A percentile compares a stretch with the other conserved stretches of the same genome.
These are phyloP conservation scores for Calliopsis andreniformis DNA, from an alignment of 1,140 invertebrate species.

Conservation along the genomic window DNA sequence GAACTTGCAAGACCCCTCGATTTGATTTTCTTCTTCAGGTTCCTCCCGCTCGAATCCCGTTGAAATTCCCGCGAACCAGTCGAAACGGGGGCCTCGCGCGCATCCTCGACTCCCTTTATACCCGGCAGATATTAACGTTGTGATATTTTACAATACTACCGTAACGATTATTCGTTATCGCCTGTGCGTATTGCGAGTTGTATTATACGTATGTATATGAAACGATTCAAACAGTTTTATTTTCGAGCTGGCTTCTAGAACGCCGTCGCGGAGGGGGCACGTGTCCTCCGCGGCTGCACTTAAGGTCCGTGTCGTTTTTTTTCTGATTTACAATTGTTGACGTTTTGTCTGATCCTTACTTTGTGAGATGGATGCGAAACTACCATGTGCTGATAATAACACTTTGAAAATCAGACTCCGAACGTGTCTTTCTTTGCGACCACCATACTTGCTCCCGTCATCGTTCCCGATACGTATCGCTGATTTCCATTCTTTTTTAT, in stretches of 20 bases:
- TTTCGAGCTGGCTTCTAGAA: slow-evolving; percentile 14
- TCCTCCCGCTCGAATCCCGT: slow-evolving; percentile 32
- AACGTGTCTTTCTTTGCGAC: neutral
- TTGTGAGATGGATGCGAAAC: slow-evolving; percentile 75
- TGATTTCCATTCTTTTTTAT: too few species aligned
- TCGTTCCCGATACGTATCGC: too few species aligned
- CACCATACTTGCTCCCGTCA: neutral
- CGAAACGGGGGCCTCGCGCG: neutral
- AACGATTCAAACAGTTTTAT: slow-evolving; percentile 39
- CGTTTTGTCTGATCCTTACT: slow-evolving; percentile 69
- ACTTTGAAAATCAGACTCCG: slow-evolving; percentile 70
- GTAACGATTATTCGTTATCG: slow-evolving; percentile 65
- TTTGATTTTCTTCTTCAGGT: slow-evolving; percentile 11
- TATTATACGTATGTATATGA: slow-evolving; percentile 38
- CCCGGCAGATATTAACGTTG: slow-evolving; percentile 74
- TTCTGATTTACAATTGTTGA: slow-evolving; percentile 71
- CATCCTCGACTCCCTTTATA: neutral
- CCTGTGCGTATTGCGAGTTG: slow-evolving; percentile 64
- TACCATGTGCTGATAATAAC: slow-evolving; percentile 80
- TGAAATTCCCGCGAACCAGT: too few species aligned
- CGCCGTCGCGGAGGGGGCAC: slow-evolving; percentile 4
- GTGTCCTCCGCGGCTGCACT: neutral
- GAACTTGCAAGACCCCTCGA: too few species aligned
- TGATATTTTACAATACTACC: slow-evolving; percentile 80
- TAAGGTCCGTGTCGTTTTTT: slow-evolving; percentile 17